Evolutionary conservation across 1,140 invertebrate species (phyloP), one percentile per base, ranked within the genome.

Genomic region (Nasonia longicornis): DNA sequence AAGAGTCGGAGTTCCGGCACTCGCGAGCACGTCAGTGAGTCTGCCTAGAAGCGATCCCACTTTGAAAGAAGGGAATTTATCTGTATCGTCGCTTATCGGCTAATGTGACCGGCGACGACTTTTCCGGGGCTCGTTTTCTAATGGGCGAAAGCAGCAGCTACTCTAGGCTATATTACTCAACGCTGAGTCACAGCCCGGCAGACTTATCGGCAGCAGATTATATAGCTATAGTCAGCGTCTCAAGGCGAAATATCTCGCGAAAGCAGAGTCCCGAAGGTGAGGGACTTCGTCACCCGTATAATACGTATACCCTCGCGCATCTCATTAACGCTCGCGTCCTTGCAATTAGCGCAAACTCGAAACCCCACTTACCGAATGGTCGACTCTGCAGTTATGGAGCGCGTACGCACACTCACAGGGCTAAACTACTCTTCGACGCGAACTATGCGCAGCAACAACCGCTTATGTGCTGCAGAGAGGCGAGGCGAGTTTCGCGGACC

Each of bases 121-220:
- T 67, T 67, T 67, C 66, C 22, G 29, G 74, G 16, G 16, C 12
- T 48, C 42, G 45, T 77, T 69, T 69, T 69, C 42, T 48, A 77
- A 77, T 58, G 26, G 38, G 7, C 26, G 26, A 26, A 77, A 77
- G 42, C 31, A 26, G 12, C 14, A 16, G 7, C 16, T 58, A 14
- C 16, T 58, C 52, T 14, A 58, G 52, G 16, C 4, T 4, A 20
- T 58, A 20, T 69, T 38, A n/a, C 76, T 52, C 31, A 70, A 77
- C 14, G n/a, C 22, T 77, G 42, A 77, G 31, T 77, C 75, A 16
- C 2, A 58, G 20, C 20, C 3, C 3, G 3, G 52, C 20, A 58
- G 73, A 38, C 64, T 77, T 77, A 77, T 77, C 75, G 58, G 20
- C 6, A 35, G 76, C 26, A 26, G 26, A 69, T 77, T 77, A 77